These are phyloP conservation scores for Scaptomyza flava DNA, from an alignment of 2,888 invertebrate genomes.

Conservation along the genomic window DNA sequence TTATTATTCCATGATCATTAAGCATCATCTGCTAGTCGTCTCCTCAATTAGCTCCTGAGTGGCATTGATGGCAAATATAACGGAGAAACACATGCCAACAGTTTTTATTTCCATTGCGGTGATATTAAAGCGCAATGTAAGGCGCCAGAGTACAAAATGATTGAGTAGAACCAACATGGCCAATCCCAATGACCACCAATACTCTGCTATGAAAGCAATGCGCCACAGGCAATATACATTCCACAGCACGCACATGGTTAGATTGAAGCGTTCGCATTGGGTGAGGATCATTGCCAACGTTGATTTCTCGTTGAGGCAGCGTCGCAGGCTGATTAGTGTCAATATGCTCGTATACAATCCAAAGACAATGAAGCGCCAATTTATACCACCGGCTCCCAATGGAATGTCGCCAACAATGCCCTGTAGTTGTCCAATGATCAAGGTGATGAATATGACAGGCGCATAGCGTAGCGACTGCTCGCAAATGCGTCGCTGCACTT, in stretches of 20 bases:
- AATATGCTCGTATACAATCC: constrained; percentile 43
- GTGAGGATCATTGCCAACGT: constrained; percentile 2
- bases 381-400: constrained; percentile 28
- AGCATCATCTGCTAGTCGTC: constrained; percentile 10
- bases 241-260: constrained; percentile 64
- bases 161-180: constrained; percentile 63
- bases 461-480: constrained; percentile 64
- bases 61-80: constrained; percentile 69
- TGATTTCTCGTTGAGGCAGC: constrained; percentile 37
- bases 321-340: constrained; percentile 18
- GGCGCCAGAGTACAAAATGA: constrained; percentile 70
- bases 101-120: constrained; percentile 60
- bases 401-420: constrained; percentile 15
- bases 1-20: background rate
- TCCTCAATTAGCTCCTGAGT: constrained; percentile 60
- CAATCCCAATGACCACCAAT: constrained; percentile 60
- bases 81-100: constrained; percentile 69
- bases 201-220: constrained; percentile 59
- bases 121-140: constrained; percentile 61
- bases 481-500: constrained; percentile 59
- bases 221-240: constrained; percentile 59
- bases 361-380: constrained; percentile 50
- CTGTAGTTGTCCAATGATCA: constrained; percentile 64
- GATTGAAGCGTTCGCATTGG: constrained; percentile 33
- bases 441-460: constrained; percentile 63